Percentiles rank a stretch among this genome's conserved stretches.
These are phyloP conservation scores for Etheostoma perlongum DNA, from an alignment of 2,797 vertebrate genomes.

Conservation along the genomic window DNA sequence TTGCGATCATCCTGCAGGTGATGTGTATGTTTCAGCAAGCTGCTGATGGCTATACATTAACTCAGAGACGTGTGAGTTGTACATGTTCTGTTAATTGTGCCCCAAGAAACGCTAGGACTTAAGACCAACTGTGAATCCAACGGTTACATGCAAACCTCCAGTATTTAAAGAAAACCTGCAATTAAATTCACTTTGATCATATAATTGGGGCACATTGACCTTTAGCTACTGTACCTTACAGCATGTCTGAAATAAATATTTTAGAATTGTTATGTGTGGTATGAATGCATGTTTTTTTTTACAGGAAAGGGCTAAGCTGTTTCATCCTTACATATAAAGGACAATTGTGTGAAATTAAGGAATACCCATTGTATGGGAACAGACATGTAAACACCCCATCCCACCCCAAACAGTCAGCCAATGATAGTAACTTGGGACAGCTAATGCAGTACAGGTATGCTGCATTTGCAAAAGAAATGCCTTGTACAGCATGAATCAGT, in stretches of 20 bases:
- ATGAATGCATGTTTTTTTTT: neutral
- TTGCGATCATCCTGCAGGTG: constrained; percentile 31
- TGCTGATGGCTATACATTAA: neutral
- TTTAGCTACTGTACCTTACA: neutral
- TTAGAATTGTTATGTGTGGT: neutral
- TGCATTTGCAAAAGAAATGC: neutral
- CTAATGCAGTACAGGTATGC: neutral
- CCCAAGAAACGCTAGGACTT: neutral
- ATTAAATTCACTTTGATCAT: neutral
- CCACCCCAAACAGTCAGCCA: neutral
- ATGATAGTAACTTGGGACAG: constrained; percentile 13
- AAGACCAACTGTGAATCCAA: neutral
- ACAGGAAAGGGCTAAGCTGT: neutral
- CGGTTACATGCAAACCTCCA: neutral
- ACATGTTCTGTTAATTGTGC: neutral
- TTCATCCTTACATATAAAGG: neutral
- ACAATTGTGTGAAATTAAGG: neutral
- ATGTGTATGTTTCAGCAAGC: neutral
- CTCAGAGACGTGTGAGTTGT: neutral
- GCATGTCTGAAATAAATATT: neutral
- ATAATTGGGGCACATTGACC: neutral
- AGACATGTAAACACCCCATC: neutral
- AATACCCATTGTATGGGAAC: constrained; percentile 3
- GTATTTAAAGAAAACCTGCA: constrained; percentile 1
- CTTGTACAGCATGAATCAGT: neutral